Evolutionary conservation across 92 coral and sea anemone species (phyloP).

Genomic region (Desmophyllum pertusum): DNA sequence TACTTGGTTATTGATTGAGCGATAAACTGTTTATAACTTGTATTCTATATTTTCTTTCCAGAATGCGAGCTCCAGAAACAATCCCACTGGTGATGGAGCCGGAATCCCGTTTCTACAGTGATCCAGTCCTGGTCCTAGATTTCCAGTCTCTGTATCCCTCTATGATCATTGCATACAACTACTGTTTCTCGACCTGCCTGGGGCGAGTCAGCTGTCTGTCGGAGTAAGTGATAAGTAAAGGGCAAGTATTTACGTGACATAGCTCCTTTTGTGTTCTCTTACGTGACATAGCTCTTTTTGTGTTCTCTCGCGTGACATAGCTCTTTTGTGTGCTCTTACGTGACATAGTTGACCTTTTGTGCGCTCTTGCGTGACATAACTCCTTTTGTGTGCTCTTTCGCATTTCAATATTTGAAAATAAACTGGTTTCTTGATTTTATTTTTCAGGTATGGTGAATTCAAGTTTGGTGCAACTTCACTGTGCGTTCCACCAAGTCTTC

Average conservation of each 20-base stretch:
- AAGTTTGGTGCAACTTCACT: constrained; percentile 95
- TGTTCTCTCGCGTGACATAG: not conserved
- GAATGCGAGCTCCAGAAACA: constrained; percentile 96
- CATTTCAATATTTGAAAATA: not conserved
- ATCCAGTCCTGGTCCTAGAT: constrained; percentile 96
- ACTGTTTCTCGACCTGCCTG: constrained; percentile 97
- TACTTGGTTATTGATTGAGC: not conserved
- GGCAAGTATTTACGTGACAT: not conserved
- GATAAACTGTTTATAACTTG: too few relatives aligned
- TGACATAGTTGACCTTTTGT: not conserved
- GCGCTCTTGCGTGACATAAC: too few relatives aligned
- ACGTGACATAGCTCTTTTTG: not conserved
- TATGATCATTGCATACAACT: constrained; percentile 95
- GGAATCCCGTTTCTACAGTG: constrained; percentile 92
- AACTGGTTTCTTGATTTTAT: not conserved
- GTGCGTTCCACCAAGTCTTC: constrained; percentile 76
- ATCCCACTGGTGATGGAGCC: constrained; percentile 98
- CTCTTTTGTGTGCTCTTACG: too few relatives aligned
- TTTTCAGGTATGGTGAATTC: constrained; percentile 80
- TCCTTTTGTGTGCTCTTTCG: not conserved
- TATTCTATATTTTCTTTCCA: constrained; percentile 9
- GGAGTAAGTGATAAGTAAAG: constrained; percentile 72
- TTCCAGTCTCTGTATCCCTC: constrained; percentile 98
- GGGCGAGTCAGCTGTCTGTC: constrained; percentile 89
- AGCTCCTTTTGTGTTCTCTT: not conserved